phyloP scores from a whole-genome alignment of 2,797 vertebrate species.

The Galagoides demidoff region DNA sequence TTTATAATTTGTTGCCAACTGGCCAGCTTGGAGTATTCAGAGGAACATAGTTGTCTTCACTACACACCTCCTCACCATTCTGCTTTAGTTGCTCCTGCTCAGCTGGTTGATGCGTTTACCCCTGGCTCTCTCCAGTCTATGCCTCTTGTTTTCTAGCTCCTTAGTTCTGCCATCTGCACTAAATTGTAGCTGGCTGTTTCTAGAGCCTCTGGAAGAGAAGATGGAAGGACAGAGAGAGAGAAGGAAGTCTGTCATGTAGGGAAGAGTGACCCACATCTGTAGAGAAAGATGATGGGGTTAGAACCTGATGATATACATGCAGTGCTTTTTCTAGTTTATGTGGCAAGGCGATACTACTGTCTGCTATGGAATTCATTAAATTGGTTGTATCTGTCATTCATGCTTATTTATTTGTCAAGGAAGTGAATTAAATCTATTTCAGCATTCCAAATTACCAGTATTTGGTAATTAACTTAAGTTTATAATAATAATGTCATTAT shows the following conservation, averaged over 20 bases:
- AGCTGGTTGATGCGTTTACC: neutral
- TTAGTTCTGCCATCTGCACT: neutral
- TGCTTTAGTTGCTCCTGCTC: neutral
- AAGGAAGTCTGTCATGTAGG: neutral
- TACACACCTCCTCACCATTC: neutral
- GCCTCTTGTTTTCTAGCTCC: neutral
- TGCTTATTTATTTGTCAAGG: conserved; percentile 30
- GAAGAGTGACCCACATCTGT: neutral
- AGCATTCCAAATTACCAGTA: conserved; percentile 44
- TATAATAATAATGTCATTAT: conserved; percentile 38
- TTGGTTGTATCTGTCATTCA: conserved; percentile 32
- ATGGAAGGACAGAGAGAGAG: neutral
- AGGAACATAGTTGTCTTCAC: neutral
- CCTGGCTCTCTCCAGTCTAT: neutral
- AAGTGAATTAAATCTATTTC: conserved; percentile 56
- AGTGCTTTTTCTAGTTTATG: conserved; percentile 5
- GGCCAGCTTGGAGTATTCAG: neutral
- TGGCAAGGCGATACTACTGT: neutral
- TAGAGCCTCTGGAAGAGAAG: neutral
- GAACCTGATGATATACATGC: neutral
- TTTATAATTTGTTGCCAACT: neutral
- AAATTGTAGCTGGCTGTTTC: neutral
- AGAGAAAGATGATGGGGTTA: conserved; percentile 2
- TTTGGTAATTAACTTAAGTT: conserved; percentile 56
- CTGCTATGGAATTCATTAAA: conserved; percentile 5